Evolutionary conservation across 2,797 vertebrate genomes (phyloP).

Genomic region (Falco naumanni): DNA sequence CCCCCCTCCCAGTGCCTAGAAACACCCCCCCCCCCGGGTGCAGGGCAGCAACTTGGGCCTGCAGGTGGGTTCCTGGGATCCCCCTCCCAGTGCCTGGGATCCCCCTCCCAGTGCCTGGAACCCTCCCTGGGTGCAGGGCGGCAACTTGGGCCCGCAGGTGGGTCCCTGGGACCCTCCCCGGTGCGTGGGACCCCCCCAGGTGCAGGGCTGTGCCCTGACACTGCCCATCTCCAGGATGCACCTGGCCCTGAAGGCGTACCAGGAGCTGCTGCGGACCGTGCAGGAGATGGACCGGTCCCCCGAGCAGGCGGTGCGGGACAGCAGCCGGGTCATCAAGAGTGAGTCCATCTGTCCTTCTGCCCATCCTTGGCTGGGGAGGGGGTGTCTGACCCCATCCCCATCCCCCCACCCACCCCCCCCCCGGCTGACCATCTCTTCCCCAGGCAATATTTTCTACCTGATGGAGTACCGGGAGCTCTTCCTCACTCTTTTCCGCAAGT

Average conservation of each 20-base stretch:
- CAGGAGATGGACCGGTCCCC: conserved; percentile 91
- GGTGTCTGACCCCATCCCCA: rapidly evolving
- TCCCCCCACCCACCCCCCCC: too few species aligned
- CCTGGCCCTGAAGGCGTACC: conserved; percentile 93
- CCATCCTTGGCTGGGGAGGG: rapidly evolving
- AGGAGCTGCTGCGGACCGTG: conserved; percentile 91
- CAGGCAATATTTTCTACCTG: conserved; percentile 97
- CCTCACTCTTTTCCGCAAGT: conserved; percentile 91
- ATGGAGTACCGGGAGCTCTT: conserved; percentile 98
- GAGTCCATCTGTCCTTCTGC: background rate
- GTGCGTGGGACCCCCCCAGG: too few species aligned
- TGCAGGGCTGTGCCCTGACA: background rate
- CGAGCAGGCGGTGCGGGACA: conserved; percentile 86
- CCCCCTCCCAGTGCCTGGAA: too few species aligned
- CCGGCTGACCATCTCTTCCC: background rate
- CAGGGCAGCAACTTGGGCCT: too few species aligned
- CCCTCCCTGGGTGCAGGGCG: rapidly evolving
- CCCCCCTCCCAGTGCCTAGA: too few species aligned
- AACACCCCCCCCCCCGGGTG: too few species aligned
- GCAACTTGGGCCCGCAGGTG: too few species aligned
- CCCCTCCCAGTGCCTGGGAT: too few species aligned
- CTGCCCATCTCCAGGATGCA: conserved; percentile 86
- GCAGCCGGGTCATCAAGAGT: conserved; percentile 94
- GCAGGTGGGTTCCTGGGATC: too few species aligned
- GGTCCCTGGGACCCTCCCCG: background rate